Evolutionary conservation across 2,797 vertebrate species (phyloP).

Genomic region (Cygnus olor): DNA sequence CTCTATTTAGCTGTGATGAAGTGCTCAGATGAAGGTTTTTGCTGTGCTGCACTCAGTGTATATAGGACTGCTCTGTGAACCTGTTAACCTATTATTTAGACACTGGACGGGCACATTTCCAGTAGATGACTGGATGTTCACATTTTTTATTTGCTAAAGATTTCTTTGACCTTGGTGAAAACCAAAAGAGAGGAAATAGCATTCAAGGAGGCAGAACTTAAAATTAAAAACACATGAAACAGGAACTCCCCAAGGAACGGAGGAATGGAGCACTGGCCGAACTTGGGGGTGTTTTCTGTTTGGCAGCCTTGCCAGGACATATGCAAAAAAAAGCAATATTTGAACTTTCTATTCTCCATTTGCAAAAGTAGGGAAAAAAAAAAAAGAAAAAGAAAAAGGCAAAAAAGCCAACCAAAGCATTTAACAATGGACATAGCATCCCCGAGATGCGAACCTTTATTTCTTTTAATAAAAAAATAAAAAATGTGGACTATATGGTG

Average conservation of each 20-base stretch:
- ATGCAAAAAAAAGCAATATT: neutral
- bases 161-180: constrained; percentile 77
- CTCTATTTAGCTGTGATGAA: neutral
- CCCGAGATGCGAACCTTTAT: neutral
- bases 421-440: neutral
- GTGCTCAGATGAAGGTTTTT: constrained; percentile 19
- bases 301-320: constrained; percentile 17
- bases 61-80: constrained; percentile 15
- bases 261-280: constrained; percentile 66
- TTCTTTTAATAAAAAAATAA: neutral
- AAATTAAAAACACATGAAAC: constrained; percentile 80
- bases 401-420: neutral
- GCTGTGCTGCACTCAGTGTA: neutral
- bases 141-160: constrained; percentile 74
- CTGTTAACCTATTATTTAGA: constrained; percentile 65
- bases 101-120: constrained; percentile 60
- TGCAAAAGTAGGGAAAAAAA: neutral
- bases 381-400: neutral
- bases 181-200: constrained; percentile 75
- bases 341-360: constrained; percentile 16
- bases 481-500: constrained; percentile 9
- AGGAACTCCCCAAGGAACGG: constrained; percentile 56
- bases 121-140: constrained; percentile 57
- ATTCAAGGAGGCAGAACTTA: constrained; percentile 71
- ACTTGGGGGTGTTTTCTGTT: constrained; percentile 50